These are phyloP conservation scores for Phoenoteleia sp. DNA, from an alignment of 2,888 invertebrate genomes.

Conservation along the genomic window DNA sequence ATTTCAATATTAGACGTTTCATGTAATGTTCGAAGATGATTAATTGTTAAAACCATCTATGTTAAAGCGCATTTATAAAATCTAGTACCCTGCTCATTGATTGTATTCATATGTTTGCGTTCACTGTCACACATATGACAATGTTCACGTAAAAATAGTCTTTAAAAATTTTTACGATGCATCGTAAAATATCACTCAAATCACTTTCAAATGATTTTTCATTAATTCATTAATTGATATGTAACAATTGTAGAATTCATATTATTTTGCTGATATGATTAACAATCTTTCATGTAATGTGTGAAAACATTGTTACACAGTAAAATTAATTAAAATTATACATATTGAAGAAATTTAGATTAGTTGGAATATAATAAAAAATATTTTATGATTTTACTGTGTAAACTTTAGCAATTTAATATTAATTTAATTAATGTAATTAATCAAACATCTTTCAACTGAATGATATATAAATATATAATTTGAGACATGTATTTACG, in stretches of 20 bases:
- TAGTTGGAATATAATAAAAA: no score
- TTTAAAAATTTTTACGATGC: constrained; percentile 33
- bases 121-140: constrained; percentile 57
- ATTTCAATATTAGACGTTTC: constrained; percentile 44
- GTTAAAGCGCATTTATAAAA: constrained; percentile 61
- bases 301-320: background rate
- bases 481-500: no score
- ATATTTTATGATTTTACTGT: no score
- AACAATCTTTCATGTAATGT: no score
- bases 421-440: no score
- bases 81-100: constrained; percentile 68
- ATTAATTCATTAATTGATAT: constrained; percentile 42
- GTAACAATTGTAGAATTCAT: constrained; percentile 27
- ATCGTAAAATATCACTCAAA: constrained; percentile 48
- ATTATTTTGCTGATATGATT: background rate
- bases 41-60: constrained; percentile 17
- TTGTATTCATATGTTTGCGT: constrained; percentile 57
- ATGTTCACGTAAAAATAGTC: constrained; percentile 58
- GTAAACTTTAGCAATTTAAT: no score
- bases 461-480: no score
- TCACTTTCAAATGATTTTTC: constrained; percentile 17
- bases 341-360: no score
- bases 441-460: no score
- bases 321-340: background rate
- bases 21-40: constrained; percentile 38